Percentiles rank a stretch among this genome's conserved stretches.
Conservation (phyloP, 2,888 invertebrate genomes). For the Doris montereyensis region DNA sequence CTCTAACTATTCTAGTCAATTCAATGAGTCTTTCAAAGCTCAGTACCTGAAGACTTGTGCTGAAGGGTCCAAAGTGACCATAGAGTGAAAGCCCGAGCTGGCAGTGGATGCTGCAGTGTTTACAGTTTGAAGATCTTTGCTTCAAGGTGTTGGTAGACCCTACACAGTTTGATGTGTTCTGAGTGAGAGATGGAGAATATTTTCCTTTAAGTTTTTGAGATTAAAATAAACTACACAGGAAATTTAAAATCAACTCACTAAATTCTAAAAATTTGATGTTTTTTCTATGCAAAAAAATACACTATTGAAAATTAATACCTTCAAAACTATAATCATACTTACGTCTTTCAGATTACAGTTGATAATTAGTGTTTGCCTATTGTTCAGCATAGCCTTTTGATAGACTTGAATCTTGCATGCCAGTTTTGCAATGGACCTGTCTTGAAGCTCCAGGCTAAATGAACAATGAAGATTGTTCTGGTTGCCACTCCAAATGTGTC, state of each 20-base stretch:
- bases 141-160: constrained; percentile 49
- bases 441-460: constrained; percentile 78
- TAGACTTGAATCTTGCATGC: constrained; percentile 83
- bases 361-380: constrained; percentile 76
- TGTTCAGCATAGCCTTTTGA: constrained; percentile 82
- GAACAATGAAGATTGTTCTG: constrained; percentile 83
- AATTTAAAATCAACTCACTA: no score
- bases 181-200: background rate
- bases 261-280: no score
- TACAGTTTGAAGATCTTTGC: constrained; percentile 62
- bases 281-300: no score
- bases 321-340: no score
- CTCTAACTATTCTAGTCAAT: no score
- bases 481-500: constrained; percentile 90
- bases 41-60: constrained; percentile 74
- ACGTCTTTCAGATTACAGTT: constrained; percentile 72
- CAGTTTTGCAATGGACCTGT: constrained; percentile 72
- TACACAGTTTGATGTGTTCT: background rate
- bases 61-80: constrained; percentile 75
- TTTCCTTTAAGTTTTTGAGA: no score
- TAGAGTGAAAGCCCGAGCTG: constrained; percentile 75
- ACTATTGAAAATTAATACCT: no score
- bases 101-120: constrained; percentile 62
- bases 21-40: no score
- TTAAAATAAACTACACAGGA: no score